Conservation (phyloP, 2,797 vertebrate species). For the Silurus lanzhouensis region DNA sequence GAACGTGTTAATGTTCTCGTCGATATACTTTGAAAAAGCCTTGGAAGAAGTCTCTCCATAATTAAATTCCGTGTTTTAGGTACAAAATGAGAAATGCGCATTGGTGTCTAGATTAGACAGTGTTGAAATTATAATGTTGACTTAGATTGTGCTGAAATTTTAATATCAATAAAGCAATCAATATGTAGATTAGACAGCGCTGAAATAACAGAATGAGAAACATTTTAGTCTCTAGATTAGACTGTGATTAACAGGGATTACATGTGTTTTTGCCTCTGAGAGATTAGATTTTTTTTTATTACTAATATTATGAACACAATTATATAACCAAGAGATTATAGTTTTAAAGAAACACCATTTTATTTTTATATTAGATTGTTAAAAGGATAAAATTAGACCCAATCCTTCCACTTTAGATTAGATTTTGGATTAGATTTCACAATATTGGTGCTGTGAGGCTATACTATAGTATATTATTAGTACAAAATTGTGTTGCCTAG, state of each 20-base stretch:
- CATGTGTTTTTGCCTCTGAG: neutral
- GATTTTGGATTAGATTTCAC: neutral
- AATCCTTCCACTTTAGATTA: too few relatives aligned
- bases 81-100: too few relatives aligned
- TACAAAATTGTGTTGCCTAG: neutral
- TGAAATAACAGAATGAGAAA: neutral
- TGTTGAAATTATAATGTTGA: neutral
- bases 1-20: too few relatives aligned
- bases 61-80: too few relatives aligned
- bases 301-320: neutral
- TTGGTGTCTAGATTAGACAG: neutral
- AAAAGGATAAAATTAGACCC: too few relatives aligned
- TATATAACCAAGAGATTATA: neutral
- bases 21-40: too few relatives aligned
- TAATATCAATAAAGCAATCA: too few relatives aligned
- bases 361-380: neutral
- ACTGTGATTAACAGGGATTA: neutral
- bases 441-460: neutral
- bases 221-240: neutral
- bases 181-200: too few relatives aligned
- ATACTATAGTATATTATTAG: neutral
- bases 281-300: neutral
- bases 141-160: neutral
- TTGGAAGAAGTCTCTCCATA: too few relatives aligned
- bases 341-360: neutral